Base-by-base conservation (phyloP, 2,113 vertebrate species). In the Scartelaos histophorus region DNA sequence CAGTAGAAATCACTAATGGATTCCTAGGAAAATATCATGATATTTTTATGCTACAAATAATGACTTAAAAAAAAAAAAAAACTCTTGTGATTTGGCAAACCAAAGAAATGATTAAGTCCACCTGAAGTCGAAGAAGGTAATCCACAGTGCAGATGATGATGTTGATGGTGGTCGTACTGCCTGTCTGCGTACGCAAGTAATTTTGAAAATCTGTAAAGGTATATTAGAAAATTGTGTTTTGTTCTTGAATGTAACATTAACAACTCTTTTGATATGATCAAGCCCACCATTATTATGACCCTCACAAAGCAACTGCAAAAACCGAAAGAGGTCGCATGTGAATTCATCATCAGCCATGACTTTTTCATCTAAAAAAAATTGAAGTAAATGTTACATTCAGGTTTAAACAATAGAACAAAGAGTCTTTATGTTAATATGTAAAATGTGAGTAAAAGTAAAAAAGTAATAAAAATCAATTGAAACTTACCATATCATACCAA, bases 1-100 rank as follows among this genome's bases (percentile, higher is more conserved):
- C 97, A 98, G 90, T 98, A 98, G 88, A 98, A 98, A 84, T 98
- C 97, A 69, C 97, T 98, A 90, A 98, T 98, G 24, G 97, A 98
- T 86, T 98, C 97, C 97, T 98, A 71, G 5, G 54, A 60, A 79
- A 68, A 62, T 16, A 22, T 16, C 0, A 7, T 47, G 43, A n/a
- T 45, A 46, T 46, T 24, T 66, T 16, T 24, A 25, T 13, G 12
- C 56, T 25, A 24, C 3, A 58, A 24, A 13, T n/a, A n/a, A n/a
- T n/a, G n/a, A n/a, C n/a, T n/a, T n/a, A n/a, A n/a, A n/a, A n/a
- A n/a, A n/a, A n/a, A n/a, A n/a, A n/a, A n/a, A n/a, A n/a, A n/a
- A 54, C 1, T 9, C 9, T 9, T 21, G 10, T 24, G 10, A 22
- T 22, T 13, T 22, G 21, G 12, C 21, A 58, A 13, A 58, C 56